Evolutionary conservation across 2,888 invertebrate species (phyloP), one percentile per base, ranked within the genome.

Genomic region (Cancer borealis): DNA sequence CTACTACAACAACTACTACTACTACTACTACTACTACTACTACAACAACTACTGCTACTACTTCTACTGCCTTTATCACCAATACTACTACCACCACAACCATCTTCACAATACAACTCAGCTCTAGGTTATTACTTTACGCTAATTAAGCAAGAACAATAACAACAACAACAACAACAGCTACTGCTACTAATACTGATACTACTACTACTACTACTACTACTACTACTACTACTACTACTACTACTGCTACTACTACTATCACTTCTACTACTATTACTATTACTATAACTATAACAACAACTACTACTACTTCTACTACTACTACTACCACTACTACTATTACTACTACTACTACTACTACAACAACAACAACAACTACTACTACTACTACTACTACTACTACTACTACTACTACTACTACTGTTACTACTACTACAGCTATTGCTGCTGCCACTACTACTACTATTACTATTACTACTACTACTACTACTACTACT

Each of bases 401-500:
- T 8, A 21, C n/a, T n/a, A 21, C n/a, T 66, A 6, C 6, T 21
- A 21, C 66, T 21, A n/a, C 66, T 21, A n/a, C n/a, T 66, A n/a
- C n/a, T 66, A 8, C 66, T 21, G n/a, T 3, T 66, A n/a, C n/a
- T 66, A n/a, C 66, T 66, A n/a, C 66, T n/a, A n/a, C 66, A n/a
- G 3, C 66, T 66, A 66, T 6, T 66, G n/a, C 66, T 66, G n/a
- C 66, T 66, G 6, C n/a, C 30, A 30, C 21, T 30, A 79, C 30
- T 89, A 89, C 47, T 47, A 47, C 45, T 88, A 88, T n/a, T 47
- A 47, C 45, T 45, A 88, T 17, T 73, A 73, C 73, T 73, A 73
- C 73, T 73, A 73, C 73, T 73, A 73, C 73, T 73, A 73, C 73
- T 73, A 73, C 73, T 73, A n/a, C 73, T 73, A 73, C 73, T 73